A percentile compares a stretch with the other conserved stretches of the same genome.
Conservation (phyloP, 30 jellyfish, hydroid and myxozoan species). For the Turritopsis dohrnii region DNA sequence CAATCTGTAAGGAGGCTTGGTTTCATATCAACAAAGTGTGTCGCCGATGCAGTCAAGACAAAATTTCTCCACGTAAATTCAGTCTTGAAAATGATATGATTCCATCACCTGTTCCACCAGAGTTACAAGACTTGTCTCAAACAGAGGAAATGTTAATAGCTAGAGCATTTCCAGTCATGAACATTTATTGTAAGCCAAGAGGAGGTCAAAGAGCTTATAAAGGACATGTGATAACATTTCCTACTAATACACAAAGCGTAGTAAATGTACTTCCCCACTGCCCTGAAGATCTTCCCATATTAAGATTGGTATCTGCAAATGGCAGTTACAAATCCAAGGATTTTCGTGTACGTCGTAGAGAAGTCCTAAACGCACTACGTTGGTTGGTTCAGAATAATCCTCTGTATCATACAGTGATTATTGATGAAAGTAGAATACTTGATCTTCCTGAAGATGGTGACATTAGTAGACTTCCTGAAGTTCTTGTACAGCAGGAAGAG, state of each 20-base stretch:
- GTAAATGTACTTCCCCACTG: slow-evolving; percentile 38
- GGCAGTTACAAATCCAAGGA: slow-evolving; percentile 8
- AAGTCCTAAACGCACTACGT: slow-evolving; percentile 33
- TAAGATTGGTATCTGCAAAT: not conserved
- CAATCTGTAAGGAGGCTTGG: slow-evolving; percentile 32
- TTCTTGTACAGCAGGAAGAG: not conserved
- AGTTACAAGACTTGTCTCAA: slow-evolving; percentile 40
- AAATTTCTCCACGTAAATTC: slow-evolving; percentile 20
- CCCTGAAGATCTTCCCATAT: slow-evolving; percentile 32
- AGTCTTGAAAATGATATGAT: slow-evolving; percentile 40
- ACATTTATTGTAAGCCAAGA: slow-evolving; percentile 39
- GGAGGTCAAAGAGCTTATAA: slow-evolving; percentile 51
- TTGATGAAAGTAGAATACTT: not conserved
- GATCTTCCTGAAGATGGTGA: slow-evolving; percentile 36
- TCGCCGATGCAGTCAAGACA: slow-evolving; percentile 35
- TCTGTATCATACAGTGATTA: slow-evolving; percentile 23
- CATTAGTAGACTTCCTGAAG: slow-evolving; percentile 10
- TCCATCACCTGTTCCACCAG: slow-evolving; percentile 54
- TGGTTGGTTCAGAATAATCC: slow-evolving; percentile 54
- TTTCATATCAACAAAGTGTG: not conserved
- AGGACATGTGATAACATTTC: slow-evolving; percentile 48
- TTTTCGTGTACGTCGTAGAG: slow-evolving; percentile 23
- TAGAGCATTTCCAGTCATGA: slow-evolving; percentile 36
- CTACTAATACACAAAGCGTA: slow-evolving; percentile 41
- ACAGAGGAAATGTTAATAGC: slow-evolving; percentile 54